Base-by-base conservation (phyloP, 2,888 invertebrate species). In the Ophraella communa region DNA sequence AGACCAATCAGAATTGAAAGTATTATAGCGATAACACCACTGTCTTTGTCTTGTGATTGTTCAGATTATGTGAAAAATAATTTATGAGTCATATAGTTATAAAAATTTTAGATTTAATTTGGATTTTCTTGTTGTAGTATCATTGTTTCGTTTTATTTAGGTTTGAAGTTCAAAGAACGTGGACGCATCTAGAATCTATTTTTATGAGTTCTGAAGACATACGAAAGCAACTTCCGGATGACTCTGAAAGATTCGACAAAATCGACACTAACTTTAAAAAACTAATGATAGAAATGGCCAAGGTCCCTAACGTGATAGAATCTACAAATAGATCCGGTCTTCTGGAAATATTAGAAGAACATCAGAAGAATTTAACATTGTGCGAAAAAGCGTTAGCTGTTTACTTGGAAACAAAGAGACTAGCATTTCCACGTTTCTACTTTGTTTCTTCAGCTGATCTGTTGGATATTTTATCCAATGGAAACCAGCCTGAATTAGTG, bases 121-220 rank as follows among this genome's bases (percentile, higher is more conserved):
- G n/a, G n/a, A n/a, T n/a, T n/a, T n/a, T n/a, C n/a, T n/a, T n/a
- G n/a, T n/a, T n/a, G n/a, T n/a, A n/a, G n/a, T n/a, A n/a, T n/a
- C n/a, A n/a, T n/a, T n/a, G 3, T 7, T 11, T 0, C 17, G 2
- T 24, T 2, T 45, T 10, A 20, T 35, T 17, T 30, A 60, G 60
- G 60, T 60, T 62, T 33, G 60, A 63, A 17, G 96, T 98, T 23
- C 98, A 98, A 83, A 86, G 97, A 62, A 96, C 96, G 21, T 98
- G 98, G 98, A 94, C 94, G 76, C 96, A 98, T 83, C 87, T 98
- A 67, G 97, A 98, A 84, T 96, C 96, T 75, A 98, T 98, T 79
- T 98, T 98, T 81, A 96, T 97, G 90, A 96, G 96, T 71, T 96
- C 97, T 0, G 96, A 98, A 81, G 98, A 98, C 82, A 98, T 98